Conservation (phyloP, 2,113 vertebrate genomes). For the Motacilla alba region DNA sequence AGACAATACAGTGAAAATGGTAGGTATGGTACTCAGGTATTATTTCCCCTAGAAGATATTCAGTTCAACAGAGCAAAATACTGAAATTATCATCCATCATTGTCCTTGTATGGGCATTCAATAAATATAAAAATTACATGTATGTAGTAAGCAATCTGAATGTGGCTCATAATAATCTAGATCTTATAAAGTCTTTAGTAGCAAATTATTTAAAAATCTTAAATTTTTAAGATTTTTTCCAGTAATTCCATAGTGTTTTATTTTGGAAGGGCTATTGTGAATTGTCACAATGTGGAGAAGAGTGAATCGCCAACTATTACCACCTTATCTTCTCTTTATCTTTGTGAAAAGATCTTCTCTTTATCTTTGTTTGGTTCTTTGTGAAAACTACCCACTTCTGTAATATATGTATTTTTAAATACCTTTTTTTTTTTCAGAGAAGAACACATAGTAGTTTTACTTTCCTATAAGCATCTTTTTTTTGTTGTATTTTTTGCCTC, state of each 20-base stretch:
- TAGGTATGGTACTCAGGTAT: not conserved
- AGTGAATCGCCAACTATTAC: not conserved
- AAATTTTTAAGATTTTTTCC: not conserved
- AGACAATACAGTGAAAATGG: not conserved
- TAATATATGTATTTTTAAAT: not conserved
- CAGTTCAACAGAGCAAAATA: not conserved
- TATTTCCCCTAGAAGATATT: not conserved
- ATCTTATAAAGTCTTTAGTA: not conserved
- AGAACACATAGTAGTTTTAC: not conserved
- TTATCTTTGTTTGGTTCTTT: not conserved
- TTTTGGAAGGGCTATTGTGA: not conserved
- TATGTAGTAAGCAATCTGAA: not conserved
- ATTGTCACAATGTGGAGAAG: not conserved
- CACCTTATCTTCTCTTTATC: not conserved
- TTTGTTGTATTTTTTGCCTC: not conserved
- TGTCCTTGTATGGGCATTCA: not conserved
- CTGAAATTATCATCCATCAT: not conserved
- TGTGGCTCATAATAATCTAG: not conserved
- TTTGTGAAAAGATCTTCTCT: not conserved
- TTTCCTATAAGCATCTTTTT: not conserved
- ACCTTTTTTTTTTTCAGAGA: not conserved
- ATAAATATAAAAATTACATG: not conserved
- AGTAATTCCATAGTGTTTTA: not conserved
- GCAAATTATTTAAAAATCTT: not conserved
- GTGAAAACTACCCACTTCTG: not conserved